Base-by-base conservation (phyloP, 2,797 vertebrate genomes). In the Geotrypetes seraphini region DNA sequence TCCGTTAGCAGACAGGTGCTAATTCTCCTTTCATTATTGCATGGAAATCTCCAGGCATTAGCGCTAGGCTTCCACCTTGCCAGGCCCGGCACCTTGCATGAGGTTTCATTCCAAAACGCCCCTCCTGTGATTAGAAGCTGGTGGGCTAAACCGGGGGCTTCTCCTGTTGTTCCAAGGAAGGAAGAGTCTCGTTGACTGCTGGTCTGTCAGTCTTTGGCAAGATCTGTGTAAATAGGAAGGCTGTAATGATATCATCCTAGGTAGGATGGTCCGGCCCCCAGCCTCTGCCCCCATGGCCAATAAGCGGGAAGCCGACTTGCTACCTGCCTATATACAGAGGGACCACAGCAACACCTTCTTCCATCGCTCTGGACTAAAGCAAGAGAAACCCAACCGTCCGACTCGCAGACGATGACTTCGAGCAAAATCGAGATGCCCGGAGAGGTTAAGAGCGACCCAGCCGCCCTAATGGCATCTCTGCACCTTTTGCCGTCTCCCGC, bases 311-410 rank as follows among this genome's bases (percentile, higher is more conserved):
- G 79, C 78, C 71, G 66, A 75, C 71, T 76, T 81, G 90, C 92
- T 93, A 97, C 92, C 93, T 97, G 91, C 89, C 85, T 96, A 94
- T 93, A 96, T 89, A 92, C 88, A 77, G 87, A 64, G 81, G 73
- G 83, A 74, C 69, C 18, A 75, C 47, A 77, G 63, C 78, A 73
- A 68, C 79, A 74, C n/a, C n/a, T n/a, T 75, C 79, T 68, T 57
- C n/a, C 65, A 69, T 75, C 79, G 74, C 70, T 19, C n/a, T n/a
- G n/a, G n/a, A 29, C 34, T 31, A 22, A 23, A 9, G 20, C 31
- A 25, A n/a, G 26, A 28, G 20, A 38, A 20, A 17, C 27, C 12
- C 17, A 16, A n/a, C n/a, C n/a, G n/a, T n/a, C n/a, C 16, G 35
- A 19, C 16, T 28, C 22, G 31, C n/a, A 31, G 53, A 70, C 46